Evolutionary conservation across 2,797 vertebrate species (phyloP), one percentile per base, ranked within the genome.

Genomic region (Graptemys geographica): DNA sequence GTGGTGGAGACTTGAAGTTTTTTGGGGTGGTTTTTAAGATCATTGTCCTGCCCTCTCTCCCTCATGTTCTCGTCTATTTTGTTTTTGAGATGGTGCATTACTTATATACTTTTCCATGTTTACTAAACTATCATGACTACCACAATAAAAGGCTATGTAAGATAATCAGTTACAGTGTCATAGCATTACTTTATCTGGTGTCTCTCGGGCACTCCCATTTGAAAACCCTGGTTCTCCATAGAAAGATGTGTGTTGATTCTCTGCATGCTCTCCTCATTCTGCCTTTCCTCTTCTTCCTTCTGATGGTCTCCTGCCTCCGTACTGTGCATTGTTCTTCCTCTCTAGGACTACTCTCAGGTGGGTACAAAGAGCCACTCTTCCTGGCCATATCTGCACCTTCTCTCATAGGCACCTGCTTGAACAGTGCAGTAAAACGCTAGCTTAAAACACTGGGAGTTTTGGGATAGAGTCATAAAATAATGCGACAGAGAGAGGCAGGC

Each of bases 81-180:
- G 33, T 88, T 28, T 94, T 76, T 33, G 11, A 83, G 59, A 53
- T 82, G 37, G 6, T 76, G 37, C 83, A 51, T 80, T 92, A 82
- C 88, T 62, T 74, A 74, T 47, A 31, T 84, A 86, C 83, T 86
- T 81, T 33, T 81, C 90, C 16, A 2, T 37, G 27, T 90, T 93
- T 78, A 78, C 76, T 41, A 41, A 37, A 10, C 2, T 65, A 9
- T 31, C 53, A 0, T n/a, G 18, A 74, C 56, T 76, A 16, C 53
- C 16, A 27, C 49, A 59, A 69, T 86, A 53, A 62, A 74, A 49
- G 0, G 1, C 16, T 80, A 41, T n/a, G 79, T 69, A 53, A 37
- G 31, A 53, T 28, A 44, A 41, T 81, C 47, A 47, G 7, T 47
- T 74, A 41, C 69, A 74, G n/a, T 10, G 16, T 56, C 25, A 8